These are phyloP conservation scores for Avahi laniger DNA, from an alignment of 2,797 vertebrate genomes.

Conservation along the genomic window DNA sequence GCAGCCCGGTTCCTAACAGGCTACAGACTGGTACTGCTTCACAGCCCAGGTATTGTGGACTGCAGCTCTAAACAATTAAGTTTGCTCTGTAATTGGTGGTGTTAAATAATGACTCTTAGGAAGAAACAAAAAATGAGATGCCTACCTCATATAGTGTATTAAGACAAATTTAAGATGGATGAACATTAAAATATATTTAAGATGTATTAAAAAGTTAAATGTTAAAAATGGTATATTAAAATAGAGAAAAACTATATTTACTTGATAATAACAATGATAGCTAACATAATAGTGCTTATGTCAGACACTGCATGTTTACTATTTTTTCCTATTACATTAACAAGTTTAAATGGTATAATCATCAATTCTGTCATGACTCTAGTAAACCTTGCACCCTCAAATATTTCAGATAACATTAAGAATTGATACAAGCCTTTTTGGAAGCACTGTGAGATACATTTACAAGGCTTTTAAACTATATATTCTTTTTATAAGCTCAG, in stretches of 20 bases:
- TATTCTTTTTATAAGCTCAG: background rate
- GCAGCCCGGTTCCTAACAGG: too few species aligned
- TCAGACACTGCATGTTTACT: background rate
- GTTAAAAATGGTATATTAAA: constrained; percentile 10
- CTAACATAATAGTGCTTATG: background rate
- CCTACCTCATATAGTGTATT: background rate
- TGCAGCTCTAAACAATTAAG: background rate
- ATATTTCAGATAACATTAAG: constrained; percentile 25
- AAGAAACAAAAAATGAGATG: background rate
- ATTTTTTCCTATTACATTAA: background rate
- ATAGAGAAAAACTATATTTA: background rate
- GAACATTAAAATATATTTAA: constrained; percentile 13
- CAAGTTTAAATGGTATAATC: background rate
- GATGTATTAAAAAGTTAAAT: background rate
- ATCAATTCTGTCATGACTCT: background rate
- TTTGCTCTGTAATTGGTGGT: background rate
- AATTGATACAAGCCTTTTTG: background rate
- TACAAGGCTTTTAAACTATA: background rate
- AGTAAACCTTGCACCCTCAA: background rate
- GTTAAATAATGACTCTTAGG: background rate
- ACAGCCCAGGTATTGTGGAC: too few species aligned
- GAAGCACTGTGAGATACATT: background rate
- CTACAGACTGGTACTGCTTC: too few species aligned
- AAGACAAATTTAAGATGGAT: constrained; percentile 14
- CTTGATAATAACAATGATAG: background rate